Evolutionary conservation across 2,888 invertebrate genomes (phyloP).

Genomic region (Lepeophtheirus nordmannii): DNA sequence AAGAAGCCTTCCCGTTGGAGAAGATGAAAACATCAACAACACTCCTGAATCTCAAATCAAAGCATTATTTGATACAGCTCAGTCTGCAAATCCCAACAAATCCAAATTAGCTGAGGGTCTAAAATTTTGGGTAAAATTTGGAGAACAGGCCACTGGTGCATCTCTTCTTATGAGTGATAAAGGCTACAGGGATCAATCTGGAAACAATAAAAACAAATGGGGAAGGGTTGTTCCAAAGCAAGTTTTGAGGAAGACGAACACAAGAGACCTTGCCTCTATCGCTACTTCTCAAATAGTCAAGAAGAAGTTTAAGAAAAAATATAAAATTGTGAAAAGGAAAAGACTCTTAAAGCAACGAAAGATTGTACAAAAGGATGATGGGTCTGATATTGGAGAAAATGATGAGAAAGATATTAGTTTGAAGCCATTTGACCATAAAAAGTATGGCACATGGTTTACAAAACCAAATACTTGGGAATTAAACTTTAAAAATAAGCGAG

Average conservation of each 20-base stretch:
- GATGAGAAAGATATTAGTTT: not conserved
- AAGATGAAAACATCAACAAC: slow-evolving; percentile 14
- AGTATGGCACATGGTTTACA: not conserved
- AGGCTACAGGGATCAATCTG: not conserved
- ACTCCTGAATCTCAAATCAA: slow-evolving; percentile 9
- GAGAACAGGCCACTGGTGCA: not conserved
- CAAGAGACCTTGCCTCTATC: not conserved
- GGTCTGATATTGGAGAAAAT: not conserved
- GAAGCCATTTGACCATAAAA: not conserved
- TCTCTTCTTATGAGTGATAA: not conserved
- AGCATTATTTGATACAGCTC: slow-evolving; percentile 19
- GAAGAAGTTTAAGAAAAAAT: not conserved
- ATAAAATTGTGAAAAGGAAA: not conserved
- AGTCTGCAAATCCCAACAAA: slow-evolving; percentile 16
- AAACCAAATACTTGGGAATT: not conserved
- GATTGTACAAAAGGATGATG: not conserved
- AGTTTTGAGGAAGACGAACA: not conserved
- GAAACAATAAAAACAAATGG: not conserved
- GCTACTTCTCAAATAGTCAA: not conserved
- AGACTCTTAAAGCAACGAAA: not conserved
- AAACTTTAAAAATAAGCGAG: not conserved
- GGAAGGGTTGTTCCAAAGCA: not conserved
- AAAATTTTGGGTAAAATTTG: slow-evolving; percentile 12
- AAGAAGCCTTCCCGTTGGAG: slow-evolving; percentile 17
- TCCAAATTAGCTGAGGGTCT: slow-evolving; percentile 21